A percentile compares a stretch with the other conserved stretches of the same genome.
phyloP scores from a whole-genome alignment of 2,888 invertebrate species.

The Microctonus aethiopoides region DNA sequence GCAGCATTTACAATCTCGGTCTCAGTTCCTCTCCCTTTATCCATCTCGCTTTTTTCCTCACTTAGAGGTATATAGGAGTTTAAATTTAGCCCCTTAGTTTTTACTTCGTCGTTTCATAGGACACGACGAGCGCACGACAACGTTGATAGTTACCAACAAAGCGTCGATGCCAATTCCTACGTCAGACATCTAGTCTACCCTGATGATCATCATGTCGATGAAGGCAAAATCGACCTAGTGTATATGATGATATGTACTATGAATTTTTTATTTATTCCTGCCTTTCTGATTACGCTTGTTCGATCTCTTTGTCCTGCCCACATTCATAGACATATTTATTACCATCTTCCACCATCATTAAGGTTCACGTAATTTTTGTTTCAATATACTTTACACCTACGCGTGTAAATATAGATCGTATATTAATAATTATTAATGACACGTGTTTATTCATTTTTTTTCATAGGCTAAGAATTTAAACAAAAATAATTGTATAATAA shows the following conservation, averaged over 20 bases:
- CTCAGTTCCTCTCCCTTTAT: slow-evolving; percentile 26
- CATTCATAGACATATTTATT: slow-evolving; percentile 15
- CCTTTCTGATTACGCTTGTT: slow-evolving; percentile 27
- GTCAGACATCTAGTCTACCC: slow-evolving; percentile 26
- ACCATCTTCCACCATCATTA: slow-evolving; percentile 3
- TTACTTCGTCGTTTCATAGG: slow-evolving; percentile 59
- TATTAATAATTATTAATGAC: not conserved
- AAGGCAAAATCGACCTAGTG: slow-evolving; percentile 21
- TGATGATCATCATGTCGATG: not conserved
- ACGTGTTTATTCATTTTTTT: not conserved
- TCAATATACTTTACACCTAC: not conserved
- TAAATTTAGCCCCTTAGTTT: slow-evolving; percentile 60
- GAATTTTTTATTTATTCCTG: not conserved
- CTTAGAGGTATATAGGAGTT: slow-evolving; percentile 42
- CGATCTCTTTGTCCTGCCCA: slow-evolving; percentile 32
- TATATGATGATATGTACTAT: slow-evolving; percentile 21
- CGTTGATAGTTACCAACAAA: slow-evolving; percentile 33
- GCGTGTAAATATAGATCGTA: not conserved
- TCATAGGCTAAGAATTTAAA: too few relatives aligned
- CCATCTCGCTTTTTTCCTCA: slow-evolving; percentile 18
- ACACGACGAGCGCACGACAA: slow-evolving; percentile 42
- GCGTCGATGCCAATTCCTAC: slow-evolving; percentile 31
- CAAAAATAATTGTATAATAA: too few relatives aligned
- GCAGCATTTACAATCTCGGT: slow-evolving; percentile 40
- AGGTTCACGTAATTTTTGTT: slow-evolving; percentile 13